Percentiles rank a stretch among this genome's conserved stretches.
phyloP scores from a whole-genome alignment of 2,797 vertebrate species.

The Ctenosaura bakeri region DNA sequence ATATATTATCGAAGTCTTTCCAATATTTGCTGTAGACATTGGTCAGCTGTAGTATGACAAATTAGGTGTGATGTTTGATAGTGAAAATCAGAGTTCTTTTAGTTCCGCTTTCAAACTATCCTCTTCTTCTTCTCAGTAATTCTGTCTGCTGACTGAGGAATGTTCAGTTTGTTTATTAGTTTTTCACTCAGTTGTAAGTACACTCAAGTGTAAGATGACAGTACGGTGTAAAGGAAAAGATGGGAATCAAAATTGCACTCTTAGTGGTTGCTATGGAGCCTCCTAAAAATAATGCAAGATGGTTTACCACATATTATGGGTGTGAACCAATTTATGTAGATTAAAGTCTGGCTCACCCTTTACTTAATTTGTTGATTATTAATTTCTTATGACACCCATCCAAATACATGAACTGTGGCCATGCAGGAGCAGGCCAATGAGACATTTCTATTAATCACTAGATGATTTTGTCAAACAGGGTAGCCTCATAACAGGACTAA shows the following conservation, averaged over 20 bases:
- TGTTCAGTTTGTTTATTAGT: not conserved
- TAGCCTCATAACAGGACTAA: not conserved
- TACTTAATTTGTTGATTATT: not conserved
- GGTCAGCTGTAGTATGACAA: slow-evolving; percentile 22
- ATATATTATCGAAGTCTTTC: not conserved
- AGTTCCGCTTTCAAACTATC: not conserved
- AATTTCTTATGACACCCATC: not conserved
- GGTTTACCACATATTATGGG: not conserved
- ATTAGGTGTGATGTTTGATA: not conserved
- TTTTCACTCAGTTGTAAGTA: not conserved
- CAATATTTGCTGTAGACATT: not conserved
- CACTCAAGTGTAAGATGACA: not conserved
- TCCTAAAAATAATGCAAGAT: not conserved
- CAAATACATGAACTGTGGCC: not conserved
- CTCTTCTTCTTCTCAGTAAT: not conserved
- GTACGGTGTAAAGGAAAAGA: not conserved
- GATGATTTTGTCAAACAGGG: not conserved
- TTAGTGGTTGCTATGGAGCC: not conserved
- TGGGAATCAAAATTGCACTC: not conserved
- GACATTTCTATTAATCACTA: not conserved
- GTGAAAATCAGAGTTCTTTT: not conserved
- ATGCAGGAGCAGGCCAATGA: fast-evolving
- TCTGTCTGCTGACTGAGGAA: not conserved
- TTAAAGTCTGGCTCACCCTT: not conserved
- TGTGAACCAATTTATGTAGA: not conserved